Evolutionary conservation across 2,113 vertebrate species (phyloP).

Genomic region (Amblyornis subalaris): DNA sequence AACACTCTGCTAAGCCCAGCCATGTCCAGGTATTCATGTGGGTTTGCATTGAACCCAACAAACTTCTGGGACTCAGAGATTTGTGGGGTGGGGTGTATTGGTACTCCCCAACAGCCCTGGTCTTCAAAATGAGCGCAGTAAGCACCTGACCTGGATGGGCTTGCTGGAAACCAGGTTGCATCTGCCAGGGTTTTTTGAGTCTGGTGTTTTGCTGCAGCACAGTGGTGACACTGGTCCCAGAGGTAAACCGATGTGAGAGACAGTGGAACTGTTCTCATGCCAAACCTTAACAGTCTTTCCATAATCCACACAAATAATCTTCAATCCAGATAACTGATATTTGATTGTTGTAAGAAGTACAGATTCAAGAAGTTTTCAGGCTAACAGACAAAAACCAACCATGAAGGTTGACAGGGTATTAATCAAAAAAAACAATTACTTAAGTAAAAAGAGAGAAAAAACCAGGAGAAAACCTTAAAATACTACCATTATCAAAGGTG

Average conservation of each 20-base stretch:
- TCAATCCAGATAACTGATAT: not conserved
- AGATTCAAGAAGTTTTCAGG: not conserved
- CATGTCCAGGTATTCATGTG: not conserved
- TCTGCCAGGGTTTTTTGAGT: not conserved
- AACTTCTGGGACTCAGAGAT: not conserved
- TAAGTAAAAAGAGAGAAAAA: not conserved
- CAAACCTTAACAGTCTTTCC: not conserved
- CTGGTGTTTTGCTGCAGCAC: not conserved
- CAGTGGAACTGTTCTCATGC: not conserved
- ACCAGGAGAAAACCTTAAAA: not conserved
- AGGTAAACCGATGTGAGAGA: not conserved
- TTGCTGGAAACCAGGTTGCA: not conserved
- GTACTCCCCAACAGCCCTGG: not conserved
- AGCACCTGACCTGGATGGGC: not conserved
- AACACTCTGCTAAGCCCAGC: not conserved
- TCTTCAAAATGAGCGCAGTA: not conserved
- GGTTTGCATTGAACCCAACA: not conserved
- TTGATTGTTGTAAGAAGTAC: not conserved
- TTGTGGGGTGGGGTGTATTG: rapidly evolving
- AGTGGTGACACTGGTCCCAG: not conserved
- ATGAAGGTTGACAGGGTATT: not conserved
- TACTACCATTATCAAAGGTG: not conserved
- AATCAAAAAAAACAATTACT: not conserved
- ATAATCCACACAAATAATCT: not conserved
- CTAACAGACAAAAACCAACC: not conserved